Conservation (phyloP, 2,797 vertebrate genomes). For the Peromyscus aztecus region DNA sequence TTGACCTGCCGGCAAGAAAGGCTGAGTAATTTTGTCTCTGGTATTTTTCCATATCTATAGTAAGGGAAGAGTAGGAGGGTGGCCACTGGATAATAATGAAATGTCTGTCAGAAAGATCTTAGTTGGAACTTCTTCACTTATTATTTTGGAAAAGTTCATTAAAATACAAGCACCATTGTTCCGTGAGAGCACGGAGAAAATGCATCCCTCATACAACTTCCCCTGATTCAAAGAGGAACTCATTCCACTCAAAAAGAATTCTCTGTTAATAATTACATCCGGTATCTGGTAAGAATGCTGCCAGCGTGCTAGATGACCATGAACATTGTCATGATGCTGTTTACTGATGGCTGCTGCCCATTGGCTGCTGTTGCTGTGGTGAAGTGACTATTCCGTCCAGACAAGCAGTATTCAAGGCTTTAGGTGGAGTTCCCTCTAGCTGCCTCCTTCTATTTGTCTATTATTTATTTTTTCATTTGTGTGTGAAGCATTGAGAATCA, state of each 20-base stretch:
- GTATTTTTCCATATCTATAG: neutral
- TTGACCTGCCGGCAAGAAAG: neutral
- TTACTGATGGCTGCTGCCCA: conserved; percentile 16
- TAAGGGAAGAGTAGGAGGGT: neutral
- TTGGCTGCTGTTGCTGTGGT: neutral
- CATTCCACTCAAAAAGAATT: neutral
- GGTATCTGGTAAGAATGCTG: neutral
- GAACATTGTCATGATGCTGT: conserved; percentile 17
- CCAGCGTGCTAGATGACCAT: neutral
- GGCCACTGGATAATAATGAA: neutral
- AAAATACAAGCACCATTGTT: conserved; percentile 20
- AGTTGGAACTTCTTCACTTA: neutral
- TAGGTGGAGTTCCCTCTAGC: neutral
- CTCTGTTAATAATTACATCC: conserved; percentile 28
- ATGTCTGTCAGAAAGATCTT: neutral
- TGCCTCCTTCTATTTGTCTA: neutral
- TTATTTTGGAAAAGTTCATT: neutral
- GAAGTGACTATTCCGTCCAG: neutral
- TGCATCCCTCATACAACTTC: neutral
- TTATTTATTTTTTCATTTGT: neutral
- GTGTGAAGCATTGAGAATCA: neutral
- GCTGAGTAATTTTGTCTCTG: neutral
- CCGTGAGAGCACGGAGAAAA: neutral
- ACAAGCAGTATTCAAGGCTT: neutral
- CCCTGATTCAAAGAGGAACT: neutral